A percentile compares a stretch with the other conserved stretches of the same genome.
These are phyloP conservation scores for Leuciscus waleckii DNA, from an alignment of 2,797 vertebrate species.

Conservation along the genomic window DNA sequence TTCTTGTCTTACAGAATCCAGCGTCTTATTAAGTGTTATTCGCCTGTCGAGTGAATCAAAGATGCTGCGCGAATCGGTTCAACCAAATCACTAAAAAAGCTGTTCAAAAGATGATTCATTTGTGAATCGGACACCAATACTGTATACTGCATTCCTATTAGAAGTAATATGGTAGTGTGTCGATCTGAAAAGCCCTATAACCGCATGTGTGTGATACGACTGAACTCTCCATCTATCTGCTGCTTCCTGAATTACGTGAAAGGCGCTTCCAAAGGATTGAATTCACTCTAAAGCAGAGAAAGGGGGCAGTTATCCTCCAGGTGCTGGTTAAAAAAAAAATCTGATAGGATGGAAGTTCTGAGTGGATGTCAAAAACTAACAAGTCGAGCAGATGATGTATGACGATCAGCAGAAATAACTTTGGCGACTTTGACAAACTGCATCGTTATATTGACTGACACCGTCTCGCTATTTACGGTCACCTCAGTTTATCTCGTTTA, in stretches of 20 bases:
- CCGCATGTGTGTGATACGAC: conserved; percentile 20
- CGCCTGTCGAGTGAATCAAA: conserved; percentile 3
- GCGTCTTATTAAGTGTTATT: neutral
- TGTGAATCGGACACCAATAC: neutral
- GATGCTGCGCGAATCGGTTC: neutral
- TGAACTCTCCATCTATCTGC: conserved; percentile 31
- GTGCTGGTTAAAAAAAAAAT: neutral
- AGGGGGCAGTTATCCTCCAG: conserved; percentile 15
- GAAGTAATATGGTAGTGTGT: conserved; percentile 35
- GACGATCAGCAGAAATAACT: conserved; percentile 24
- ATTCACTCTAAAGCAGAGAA: conserved; percentile 1
- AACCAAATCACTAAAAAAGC: neutral
- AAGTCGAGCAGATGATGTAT: conserved; percentile 17
- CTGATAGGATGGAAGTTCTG: conserved; percentile 9
- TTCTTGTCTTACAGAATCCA: neutral
- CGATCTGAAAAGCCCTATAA: neutral
- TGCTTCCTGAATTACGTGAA: conserved; percentile 15
- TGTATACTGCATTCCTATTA: conserved; percentile 6
- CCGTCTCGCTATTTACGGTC: neutral
- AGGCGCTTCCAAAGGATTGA: conserved; percentile 20
- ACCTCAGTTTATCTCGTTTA: neutral
- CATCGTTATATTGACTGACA: neutral
- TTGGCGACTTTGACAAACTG: conserved; percentile 25
- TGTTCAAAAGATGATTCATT: neutral
- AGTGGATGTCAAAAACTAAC: conserved; percentile 17